Base-by-base conservation (phyloP, 2,113 vertebrate species). In the Melanerpes aurifrons region DNA sequence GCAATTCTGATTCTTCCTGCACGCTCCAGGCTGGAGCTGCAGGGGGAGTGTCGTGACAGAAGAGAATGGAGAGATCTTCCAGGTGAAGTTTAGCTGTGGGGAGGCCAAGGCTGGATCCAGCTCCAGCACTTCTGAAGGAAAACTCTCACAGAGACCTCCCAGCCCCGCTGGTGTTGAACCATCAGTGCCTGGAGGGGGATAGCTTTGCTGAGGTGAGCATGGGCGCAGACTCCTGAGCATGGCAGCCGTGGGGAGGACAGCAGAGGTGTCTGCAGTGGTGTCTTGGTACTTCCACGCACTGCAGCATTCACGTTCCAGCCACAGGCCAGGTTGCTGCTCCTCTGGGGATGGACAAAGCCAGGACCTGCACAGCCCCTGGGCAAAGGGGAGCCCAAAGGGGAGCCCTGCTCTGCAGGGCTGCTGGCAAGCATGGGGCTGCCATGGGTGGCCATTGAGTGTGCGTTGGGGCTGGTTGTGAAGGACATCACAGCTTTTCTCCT, bases 81-180 rank as follows among this genome's bases (percentile, higher is more conserved):
- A 9, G 12, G 10, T 16, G 12, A 7, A 28, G 10, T 7, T 9
- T 4, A 24, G 50, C 50, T 53, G 50, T 53, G 54, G 25, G 26
- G 54, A 57, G 28, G 8, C 28, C 28, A 57, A 29, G 53, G 31
- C 25, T 8, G 56, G 45, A 43, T 5, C 28, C 31, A 9, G 2
- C 32, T 31, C 40, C 24, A 5, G n/a, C 40, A 2, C n/a, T 76
- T 9, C 28, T 37, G 28, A 7, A 13, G 32, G 32, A 19, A 10
- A 15, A 3, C 17, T 21, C 12, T 4, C 3, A 1, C 3, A 4
- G 22, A 10, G 32, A 37, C 32, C 0, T 7, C 18, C 3, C 10
- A 3, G 18, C 7, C 19, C 24, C 1, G 4, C 13, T 5, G 6
- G 26, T 8, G 5, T 12, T 22, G 15, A 21, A 29, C 24, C 59